phyloP scores from a whole-genome alignment of 2,888 invertebrate species.

The Tenthredo mesomela region DNA sequence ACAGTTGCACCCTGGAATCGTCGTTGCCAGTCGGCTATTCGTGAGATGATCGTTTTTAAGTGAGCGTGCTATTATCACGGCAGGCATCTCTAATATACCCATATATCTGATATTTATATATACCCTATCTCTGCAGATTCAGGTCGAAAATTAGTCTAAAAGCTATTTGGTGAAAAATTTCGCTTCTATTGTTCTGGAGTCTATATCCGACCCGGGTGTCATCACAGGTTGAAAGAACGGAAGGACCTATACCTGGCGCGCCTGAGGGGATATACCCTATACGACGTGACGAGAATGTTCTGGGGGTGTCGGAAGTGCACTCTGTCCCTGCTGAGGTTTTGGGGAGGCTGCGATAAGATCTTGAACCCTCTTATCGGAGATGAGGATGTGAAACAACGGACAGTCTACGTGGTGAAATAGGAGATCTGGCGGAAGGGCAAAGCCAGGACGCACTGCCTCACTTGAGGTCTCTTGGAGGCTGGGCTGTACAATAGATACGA shows the following conservation, averaged over 20 bases:
- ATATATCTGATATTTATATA: too few species aligned
- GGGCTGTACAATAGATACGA: neutral
- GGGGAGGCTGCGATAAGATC: conserved; percentile 68
- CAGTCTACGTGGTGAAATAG: conserved; percentile 39
- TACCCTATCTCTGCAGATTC: neutral
- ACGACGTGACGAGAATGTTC: conserved; percentile 59
- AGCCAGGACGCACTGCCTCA: neutral
- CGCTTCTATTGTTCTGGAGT: neutral
- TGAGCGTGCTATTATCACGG: too few species aligned
- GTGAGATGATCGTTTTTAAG: neutral
- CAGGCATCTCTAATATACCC: neutral
- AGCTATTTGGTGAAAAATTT: neutral
- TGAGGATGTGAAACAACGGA: conserved; percentile 62
- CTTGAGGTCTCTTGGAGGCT: conserved; percentile 16
- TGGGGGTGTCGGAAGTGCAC: conserved; percentile 38
- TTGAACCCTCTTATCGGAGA: conserved; percentile 61
- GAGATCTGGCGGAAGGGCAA: conserved; percentile 38
- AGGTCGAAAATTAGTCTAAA: neutral
- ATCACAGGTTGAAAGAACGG: neutral
- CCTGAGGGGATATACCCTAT: conserved; percentile 37
- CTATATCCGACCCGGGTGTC: neutral
- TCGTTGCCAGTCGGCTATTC: neutral
- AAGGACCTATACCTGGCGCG: conserved; percentile 1
- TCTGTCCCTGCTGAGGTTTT: conserved; percentile 4
- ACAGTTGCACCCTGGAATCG: neutral